Evolutionary conservation across 2,888 invertebrate genomes (phyloP), one percentile per base, ranked within the genome.

Genomic region (Dioctria rufipes): DNA sequence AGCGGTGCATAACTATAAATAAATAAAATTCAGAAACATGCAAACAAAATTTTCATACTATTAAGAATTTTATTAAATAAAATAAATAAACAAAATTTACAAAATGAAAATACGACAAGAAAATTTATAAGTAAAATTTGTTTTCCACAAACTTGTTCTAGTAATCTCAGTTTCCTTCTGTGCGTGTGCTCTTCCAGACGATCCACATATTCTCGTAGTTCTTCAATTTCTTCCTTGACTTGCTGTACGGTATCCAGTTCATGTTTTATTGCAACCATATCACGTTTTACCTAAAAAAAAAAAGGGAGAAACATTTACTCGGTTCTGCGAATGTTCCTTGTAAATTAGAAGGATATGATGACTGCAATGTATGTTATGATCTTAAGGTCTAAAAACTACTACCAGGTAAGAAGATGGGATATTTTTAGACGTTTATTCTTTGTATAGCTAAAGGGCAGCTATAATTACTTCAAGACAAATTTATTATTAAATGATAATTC

Each of bases 191-290:
- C 96, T 90, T 96, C 97, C 84, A 97, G 92, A 84, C 96, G 92
- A 90, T 97, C 97, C 84, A 97, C 96, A 90, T 96, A 96, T 90
- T 96, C 96, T 85, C 96, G 91, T 88, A 97, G 91, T 90, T 97
- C 96, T 88, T 97, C 97, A 87, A 97, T 96, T 90, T 97, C 97
- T 88, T 96, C 96, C 89, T 97, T 97, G 86, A 97, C 97, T 90
- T 96, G 96, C 91, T 97, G 97, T 86, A 97, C 96, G 83, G 96
- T 95, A 90, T 96, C 96, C 89, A 97, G 91, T 90, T 97, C 97
- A 89, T 96, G 95, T 91, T 96, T 96, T 91, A 97, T 96, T 88
- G 96, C 96, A 86, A 96, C 96, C 96, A 97, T 96, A 90, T 97
- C 97, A 87, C 96, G 93, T 91, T 97, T 97, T 86, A 97, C 94